Conservation (phyloP, 2,113 vertebrate genomes). For the Merops nubicus region DNA sequence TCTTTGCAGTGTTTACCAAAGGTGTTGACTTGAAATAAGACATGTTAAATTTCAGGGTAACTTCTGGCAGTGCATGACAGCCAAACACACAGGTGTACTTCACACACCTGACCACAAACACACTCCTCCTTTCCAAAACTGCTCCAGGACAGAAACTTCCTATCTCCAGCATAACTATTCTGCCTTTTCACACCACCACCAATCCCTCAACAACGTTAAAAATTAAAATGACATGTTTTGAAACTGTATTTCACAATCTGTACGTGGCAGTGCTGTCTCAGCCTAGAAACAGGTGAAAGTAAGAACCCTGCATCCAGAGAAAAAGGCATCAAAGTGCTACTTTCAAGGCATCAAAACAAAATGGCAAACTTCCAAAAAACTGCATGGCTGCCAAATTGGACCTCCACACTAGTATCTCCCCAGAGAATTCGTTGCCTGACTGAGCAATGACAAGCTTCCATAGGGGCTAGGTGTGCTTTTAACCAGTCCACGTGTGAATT, state of each 20-base stretch:
- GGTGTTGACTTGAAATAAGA: neutral
- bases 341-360: neutral
- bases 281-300: neutral
- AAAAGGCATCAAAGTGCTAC: neutral
- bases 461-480: fast-evolving
- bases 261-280: neutral
- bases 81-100: neutral
- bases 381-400: neutral
- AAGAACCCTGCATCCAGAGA: fast-evolving
- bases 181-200: neutral
- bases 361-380: neutral
- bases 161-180: neutral
- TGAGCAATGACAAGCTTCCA: neutral
- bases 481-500: fast-evolving
- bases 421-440: neutral
- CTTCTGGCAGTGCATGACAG: neutral
- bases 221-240: neutral
- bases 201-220: neutral
- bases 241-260: neutral
- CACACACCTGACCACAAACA: neutral
- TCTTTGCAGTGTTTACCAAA: neutral
- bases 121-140: neutral
- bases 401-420: fast-evolving
- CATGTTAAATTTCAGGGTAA: neutral
- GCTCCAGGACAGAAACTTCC: neutral